Evolutionary conservation across 2,797 vertebrate genomes (phyloP).

Genomic region (Notolepis coatsorum): DNA sequence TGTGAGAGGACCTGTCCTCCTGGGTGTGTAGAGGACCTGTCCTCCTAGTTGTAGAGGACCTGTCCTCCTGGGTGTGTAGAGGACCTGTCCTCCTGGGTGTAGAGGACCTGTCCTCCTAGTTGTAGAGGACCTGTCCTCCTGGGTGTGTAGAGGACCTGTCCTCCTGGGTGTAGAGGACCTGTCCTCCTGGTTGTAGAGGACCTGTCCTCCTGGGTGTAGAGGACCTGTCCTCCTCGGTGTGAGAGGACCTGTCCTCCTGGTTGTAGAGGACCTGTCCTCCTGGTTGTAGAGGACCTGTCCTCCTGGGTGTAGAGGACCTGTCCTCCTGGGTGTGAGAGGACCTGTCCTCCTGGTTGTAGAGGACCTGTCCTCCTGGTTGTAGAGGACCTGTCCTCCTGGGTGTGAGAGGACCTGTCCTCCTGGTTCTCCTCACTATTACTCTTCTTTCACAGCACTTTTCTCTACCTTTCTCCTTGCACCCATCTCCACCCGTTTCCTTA

Average conservation of each 20-base stretch:
- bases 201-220: conserved; percentile 37
- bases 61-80: conserved; percentile 29
- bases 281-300: neutral
- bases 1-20: conserved; percentile 38
- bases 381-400: conserved; percentile 11
- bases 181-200: neutral
- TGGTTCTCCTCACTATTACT: conserved; percentile 7
- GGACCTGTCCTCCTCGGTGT: conserved; percentile 23
- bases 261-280: conserved; percentile 38
- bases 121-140: conserved; percentile 36
- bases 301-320: conserved; percentile 40
- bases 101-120: conserved; percentile 10
- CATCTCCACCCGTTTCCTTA: conserved; percentile 21
- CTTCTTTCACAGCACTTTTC: conserved; percentile 13
- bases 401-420: conserved; percentile 38
- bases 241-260: conserved; percentile 5
- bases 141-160: neutral
- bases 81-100: conserved; percentile 24
- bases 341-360: conserved; percentile 37
- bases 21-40: neutral
- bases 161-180: conserved; percentile 40
- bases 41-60: conserved; percentile 40
- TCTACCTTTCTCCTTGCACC: conserved; percentile 42
- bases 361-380: conserved; percentile 24
- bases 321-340: neutral